Evolutionary conservation across 2,797 vertebrate species (phyloP).

Genomic region (Microctenopoma steveboyesi): DNA sequence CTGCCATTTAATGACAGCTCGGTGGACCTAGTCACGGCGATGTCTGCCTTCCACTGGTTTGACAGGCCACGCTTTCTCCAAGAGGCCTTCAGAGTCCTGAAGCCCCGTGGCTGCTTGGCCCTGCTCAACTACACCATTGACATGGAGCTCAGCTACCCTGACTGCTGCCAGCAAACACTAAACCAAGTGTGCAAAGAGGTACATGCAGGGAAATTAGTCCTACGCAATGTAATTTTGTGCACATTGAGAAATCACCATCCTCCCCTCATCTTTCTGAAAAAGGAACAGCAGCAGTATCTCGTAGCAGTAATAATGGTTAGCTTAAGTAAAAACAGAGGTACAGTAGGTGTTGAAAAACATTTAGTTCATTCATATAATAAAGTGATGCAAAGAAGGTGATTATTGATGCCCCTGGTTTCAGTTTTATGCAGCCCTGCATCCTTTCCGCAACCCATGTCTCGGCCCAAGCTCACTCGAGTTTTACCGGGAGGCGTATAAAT

Average conservation of each 20-base stretch:
- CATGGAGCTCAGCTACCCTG: conserved; percentile 77
- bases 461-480: conserved; percentile 49
- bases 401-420: conserved; percentile 29
- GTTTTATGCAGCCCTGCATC: conserved; percentile 73
- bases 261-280: too few relatives aligned
- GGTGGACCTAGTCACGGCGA: conserved; percentile 83
- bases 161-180: conserved; percentile 76
- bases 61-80: conserved; percentile 76
- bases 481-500: conserved; percentile 76
- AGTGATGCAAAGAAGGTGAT: not conserved
- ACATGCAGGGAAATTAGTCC: conserved; percentile 3
- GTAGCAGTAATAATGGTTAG: too few relatives aligned
- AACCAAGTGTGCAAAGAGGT: conserved; percentile 83
- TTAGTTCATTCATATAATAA: not conserved
- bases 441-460: conserved; percentile 64
- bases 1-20: conserved; percentile 80
- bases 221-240: too few relatives aligned
- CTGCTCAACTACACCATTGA: conserved; percentile 82
- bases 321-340: too few relatives aligned
- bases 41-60: conserved; percentile 89
- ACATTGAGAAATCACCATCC: too few relatives aligned
- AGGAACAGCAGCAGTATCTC: too few relatives aligned
- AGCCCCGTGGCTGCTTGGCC: conserved; percentile 80
- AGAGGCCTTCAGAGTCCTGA: conserved; percentile 83
- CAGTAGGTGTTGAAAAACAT: too few relatives aligned